A percentile compares a stretch with the other conserved stretches of the same genome.
These are phyloP conservation scores for Pygoscelis adeliae DNA, from an alignment of 2,113 vertebrate species.

Conservation along the genomic window DNA sequence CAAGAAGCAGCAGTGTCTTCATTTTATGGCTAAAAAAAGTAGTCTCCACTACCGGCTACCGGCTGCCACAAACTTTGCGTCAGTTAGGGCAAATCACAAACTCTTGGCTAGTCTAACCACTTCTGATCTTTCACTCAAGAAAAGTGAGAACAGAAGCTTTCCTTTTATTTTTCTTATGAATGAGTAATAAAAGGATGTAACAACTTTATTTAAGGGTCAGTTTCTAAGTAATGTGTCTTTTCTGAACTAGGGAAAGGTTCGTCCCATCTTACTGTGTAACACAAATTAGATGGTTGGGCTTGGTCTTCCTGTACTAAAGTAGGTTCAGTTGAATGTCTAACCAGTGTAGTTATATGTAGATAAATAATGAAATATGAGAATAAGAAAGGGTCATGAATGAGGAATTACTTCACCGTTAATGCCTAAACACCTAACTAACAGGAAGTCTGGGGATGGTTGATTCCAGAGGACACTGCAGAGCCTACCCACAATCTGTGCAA, in stretches of 20 bases:
- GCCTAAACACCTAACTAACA: not conserved
- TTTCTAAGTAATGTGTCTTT: not conserved
- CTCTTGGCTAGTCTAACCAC: not conserved
- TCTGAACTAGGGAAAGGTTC: not conserved
- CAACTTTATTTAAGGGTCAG: not conserved
- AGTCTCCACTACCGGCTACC: rapidly evolving
- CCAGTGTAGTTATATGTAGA: not conserved
- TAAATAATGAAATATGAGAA: not conserved
- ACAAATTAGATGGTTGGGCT: not conserved
- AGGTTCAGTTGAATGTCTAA: not conserved
- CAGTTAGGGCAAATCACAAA: not conserved
- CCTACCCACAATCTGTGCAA: not conserved
- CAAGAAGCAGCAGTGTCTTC: not conserved
- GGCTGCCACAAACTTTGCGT: not conserved
- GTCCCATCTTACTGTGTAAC: not conserved
- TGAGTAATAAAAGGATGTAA: not conserved
- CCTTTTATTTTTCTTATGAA: not conserved
- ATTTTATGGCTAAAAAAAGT: not conserved
- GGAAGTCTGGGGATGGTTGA: not conserved
- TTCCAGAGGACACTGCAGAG: not conserved
- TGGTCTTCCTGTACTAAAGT: not conserved
- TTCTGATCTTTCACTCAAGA: not conserved
- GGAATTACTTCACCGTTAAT: not conserved
- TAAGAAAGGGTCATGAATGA: not conserved
- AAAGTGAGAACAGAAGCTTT: not conserved